phyloP scores from a whole-genome alignment of 2,797 vertebrate species.

The Macroramphosus scolopax region DNA sequence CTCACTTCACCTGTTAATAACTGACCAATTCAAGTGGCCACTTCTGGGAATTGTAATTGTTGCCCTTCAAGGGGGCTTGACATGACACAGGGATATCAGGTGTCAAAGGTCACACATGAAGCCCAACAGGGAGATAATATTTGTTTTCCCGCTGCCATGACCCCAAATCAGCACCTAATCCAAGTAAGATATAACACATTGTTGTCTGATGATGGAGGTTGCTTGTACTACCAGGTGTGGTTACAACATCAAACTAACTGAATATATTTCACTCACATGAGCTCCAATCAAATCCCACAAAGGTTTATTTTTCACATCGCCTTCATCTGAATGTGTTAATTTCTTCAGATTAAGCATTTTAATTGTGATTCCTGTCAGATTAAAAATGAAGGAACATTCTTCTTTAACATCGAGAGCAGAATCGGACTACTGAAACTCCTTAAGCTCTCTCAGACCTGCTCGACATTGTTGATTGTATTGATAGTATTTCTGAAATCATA shows the following conservation, averaged over 20 bases:
- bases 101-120: constrained; percentile 64
- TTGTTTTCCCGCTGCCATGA: constrained; percentile 35
- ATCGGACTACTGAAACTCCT: neutral
- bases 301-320: too few relatives aligned
- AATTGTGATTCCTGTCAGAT: too few relatives aligned
- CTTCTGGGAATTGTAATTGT: constrained; percentile 71
- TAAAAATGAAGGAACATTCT: too few relatives aligned
- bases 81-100: constrained; percentile 48
- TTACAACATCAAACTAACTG: too few relatives aligned
- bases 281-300: neutral
- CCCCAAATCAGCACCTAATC: constrained; percentile 37
- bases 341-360: too few relatives aligned
- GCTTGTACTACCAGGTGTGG: too few relatives aligned
- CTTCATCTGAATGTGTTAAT: too few relatives aligned
- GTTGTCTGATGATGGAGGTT: neutral
- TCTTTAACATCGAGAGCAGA: too few relatives aligned
- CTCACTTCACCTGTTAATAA: constrained; percentile 48
- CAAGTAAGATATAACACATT: too few relatives aligned
- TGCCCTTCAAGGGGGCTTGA: constrained; percentile 62
- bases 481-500: too few relatives aligned
- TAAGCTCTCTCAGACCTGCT: neutral
- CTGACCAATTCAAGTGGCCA: constrained; percentile 69
- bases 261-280: too few relatives aligned
- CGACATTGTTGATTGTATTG: too few relatives aligned
- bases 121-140: constrained; percentile 55